Evolutionary conservation across 2,888 invertebrate genomes (phyloP).

Genomic region (Agrotis ipsilon): DNA sequence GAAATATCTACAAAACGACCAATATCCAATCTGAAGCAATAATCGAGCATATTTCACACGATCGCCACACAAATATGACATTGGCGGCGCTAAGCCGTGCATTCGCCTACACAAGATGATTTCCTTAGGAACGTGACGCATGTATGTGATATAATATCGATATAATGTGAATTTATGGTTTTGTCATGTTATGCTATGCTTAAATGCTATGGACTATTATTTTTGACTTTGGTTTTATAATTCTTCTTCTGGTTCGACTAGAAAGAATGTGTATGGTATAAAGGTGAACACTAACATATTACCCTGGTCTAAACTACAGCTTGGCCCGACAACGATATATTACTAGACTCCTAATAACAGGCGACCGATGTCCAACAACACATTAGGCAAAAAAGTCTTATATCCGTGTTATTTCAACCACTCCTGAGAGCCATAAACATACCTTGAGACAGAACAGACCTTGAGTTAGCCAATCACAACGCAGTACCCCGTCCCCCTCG

Average conservation of each 20-base stretch:
- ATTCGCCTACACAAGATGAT: slow-evolving; percentile 47
- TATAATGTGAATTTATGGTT: slow-evolving; percentile 37
- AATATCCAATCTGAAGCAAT: slow-evolving; percentile 30
- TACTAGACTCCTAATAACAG: too few relatives aligned
- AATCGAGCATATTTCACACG: slow-evolving; percentile 39
- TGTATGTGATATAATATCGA: slow-evolving; percentile 49
- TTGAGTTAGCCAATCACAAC: too few relatives aligned
- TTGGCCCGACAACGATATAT: too few relatives aligned
- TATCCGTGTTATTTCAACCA: too few relatives aligned
- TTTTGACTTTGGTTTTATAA: background rate
- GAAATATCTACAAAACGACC: slow-evolving; percentile 11
- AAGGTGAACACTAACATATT: background rate
- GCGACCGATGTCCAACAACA: too few relatives aligned
- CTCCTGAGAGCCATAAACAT: too few relatives aligned
- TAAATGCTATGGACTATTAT: background rate
- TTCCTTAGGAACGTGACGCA: slow-evolving; percentile 54
- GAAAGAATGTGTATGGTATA: background rate
- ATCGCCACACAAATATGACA: slow-evolving; percentile 39
- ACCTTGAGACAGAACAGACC: too few relatives aligned
- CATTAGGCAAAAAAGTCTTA: too few relatives aligned
- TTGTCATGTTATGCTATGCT: slow-evolving; percentile 22
- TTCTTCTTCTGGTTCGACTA: background rate
- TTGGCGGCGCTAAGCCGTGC: slow-evolving; percentile 50
- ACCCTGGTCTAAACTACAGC: background rate
- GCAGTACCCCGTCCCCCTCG: too few relatives aligned